phyloP scores from a whole-genome alignment of 1,140 invertebrate genomes.

The Apis cerana region DNA sequence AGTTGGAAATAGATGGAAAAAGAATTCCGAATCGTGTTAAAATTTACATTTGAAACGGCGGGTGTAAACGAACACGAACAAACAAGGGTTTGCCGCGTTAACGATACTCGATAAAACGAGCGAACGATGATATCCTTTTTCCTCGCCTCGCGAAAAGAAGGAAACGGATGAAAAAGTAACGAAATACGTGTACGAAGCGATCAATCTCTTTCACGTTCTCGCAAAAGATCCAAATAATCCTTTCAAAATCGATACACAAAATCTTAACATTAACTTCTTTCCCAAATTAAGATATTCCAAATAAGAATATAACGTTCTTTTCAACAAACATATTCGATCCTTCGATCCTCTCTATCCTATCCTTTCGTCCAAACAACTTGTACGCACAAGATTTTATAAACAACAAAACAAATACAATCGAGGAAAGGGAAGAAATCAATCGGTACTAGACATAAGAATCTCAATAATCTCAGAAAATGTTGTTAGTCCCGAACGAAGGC shows the following conservation, averaged over 20 bases:
- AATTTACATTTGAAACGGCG: conserved; percentile 17
- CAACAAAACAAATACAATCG: no score
- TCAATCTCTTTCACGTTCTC: conserved; percentile 4
- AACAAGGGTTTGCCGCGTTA: neutral
- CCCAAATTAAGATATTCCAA: no score
- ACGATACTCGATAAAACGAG: neutral
- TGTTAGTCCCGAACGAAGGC: neutral
- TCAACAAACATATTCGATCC: no score
- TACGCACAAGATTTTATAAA: no score
- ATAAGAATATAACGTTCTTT: no score
- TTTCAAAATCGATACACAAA: neutral
- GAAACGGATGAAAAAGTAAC: neutral
- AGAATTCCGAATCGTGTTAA: conserved; percentile 3
- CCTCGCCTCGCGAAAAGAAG: neutral
- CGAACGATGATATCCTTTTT: neutral
- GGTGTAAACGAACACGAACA: neutral
- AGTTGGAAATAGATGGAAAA: neutral
- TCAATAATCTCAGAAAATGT: no score
- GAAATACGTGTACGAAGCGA: neutral
- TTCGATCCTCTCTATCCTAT: no score
- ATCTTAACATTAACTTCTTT: no score
- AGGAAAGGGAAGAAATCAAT: no score
- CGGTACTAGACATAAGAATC: no score
- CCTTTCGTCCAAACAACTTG: no score
- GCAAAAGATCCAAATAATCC: neutral